phyloP scores from a whole-genome alignment of 2,888 invertebrate species.

The Apamea epomidion region DNA sequence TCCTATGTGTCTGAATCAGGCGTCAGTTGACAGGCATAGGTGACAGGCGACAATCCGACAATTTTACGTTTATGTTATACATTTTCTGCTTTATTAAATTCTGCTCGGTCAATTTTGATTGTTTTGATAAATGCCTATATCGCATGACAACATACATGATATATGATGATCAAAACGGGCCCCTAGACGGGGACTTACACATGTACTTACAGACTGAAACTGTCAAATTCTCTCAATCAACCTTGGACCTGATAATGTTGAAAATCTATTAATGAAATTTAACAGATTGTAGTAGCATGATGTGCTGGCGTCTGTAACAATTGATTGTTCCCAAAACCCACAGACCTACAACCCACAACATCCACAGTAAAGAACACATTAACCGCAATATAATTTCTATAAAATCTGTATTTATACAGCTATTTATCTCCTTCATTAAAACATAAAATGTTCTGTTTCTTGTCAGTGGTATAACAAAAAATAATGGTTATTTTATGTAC shows the following conservation, averaged over 20 bases:
- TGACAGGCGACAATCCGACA: background rate
- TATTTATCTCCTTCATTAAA: conserved; percentile 51
- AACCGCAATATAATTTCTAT: conserved; percentile 6
- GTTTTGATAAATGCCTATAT: background rate
- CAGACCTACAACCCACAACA: background rate
- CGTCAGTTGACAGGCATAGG: background rate
- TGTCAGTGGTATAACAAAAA: conserved; percentile 56
- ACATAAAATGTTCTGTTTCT: conserved; percentile 52
- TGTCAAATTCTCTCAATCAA: too few species aligned
- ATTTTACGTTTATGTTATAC: background rate
- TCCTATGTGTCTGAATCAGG: background rate
- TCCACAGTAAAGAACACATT: conserved; percentile 1
- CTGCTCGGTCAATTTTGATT: too few species aligned
- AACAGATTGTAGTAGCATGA: too few species aligned
- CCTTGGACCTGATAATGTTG: too few species aligned
- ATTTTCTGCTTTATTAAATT: too few species aligned
- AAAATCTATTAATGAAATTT: too few species aligned
- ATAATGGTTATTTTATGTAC: conserved; percentile 58
- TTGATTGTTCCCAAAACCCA: background rate
- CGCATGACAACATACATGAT: background rate
- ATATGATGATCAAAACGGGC: background rate
- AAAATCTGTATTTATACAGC: conserved; percentile 28
- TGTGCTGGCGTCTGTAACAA: background rate
- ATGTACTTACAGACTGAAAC: background rate
- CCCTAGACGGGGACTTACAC: background rate